phyloP scores from a whole-genome alignment of 2,797 vertebrate species.

The Coracias cyanogaster region DNA sequence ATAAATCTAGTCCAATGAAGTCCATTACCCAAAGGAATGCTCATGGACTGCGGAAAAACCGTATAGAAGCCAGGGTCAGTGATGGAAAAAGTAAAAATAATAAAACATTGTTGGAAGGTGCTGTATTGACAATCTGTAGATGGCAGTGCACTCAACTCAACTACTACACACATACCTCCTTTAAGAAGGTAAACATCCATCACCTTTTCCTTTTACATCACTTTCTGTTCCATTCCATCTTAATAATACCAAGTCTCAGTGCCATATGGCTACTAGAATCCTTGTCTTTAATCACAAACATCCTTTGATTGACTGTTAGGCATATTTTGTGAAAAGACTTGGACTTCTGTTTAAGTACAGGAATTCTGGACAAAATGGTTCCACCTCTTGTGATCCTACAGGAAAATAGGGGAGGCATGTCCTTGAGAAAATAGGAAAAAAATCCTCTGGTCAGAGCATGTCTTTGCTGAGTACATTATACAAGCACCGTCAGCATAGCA shows the following conservation, averaged over 20 bases:
- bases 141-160: not conserved
- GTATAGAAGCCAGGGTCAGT: not conserved
- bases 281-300: not conserved
- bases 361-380: conserved; percentile 33
- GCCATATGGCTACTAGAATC: not conserved
- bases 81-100: not conserved
- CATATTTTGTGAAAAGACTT: not conserved
- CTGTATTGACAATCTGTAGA: not conserved
- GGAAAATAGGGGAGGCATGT: not conserved
- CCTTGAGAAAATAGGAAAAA: not conserved
- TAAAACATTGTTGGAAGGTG: not conserved
- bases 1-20: conserved; percentile 19
- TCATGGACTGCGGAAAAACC: not conserved
- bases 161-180: not conserved
- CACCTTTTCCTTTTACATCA: not conserved
- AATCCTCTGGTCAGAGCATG: not conserved
- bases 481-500: no score
- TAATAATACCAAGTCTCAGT: not conserved
- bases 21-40: conserved; percentile 15
- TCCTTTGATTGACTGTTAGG: not conserved
- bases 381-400: not conserved
- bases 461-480: not conserved
- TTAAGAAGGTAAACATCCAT: not conserved
- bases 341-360: not conserved
- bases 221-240: not conserved